Evolutionary conservation across 2,113 vertebrate species (phyloP).

Genomic region (Hippotragus niger): DNA sequence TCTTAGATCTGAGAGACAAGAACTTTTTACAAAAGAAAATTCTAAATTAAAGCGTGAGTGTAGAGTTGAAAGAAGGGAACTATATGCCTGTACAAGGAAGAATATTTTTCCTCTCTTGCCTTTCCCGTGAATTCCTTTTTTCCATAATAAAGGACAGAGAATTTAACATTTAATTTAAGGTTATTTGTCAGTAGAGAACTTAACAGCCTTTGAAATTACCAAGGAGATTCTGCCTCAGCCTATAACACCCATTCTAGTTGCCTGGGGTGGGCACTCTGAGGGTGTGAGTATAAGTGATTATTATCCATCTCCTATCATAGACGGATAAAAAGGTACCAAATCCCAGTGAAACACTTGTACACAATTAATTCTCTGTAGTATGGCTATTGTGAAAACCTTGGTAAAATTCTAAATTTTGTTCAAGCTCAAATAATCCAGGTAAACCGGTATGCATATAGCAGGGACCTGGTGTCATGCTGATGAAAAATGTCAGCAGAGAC

Average conservation of each 20-base stretch:
- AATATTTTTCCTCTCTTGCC: not conserved
- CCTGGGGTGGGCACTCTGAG: not conserved
- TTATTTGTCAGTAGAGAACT: not conserved
- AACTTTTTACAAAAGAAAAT: not conserved
- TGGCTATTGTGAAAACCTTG: not conserved
- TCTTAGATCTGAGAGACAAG: not conserved
- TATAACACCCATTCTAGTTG: not conserved
- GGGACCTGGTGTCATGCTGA: too few species aligned
- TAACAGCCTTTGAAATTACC: not conserved
- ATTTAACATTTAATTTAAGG: not conserved
- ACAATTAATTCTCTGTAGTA: not conserved
- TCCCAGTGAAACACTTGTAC: not conserved
- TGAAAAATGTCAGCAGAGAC: not conserved
- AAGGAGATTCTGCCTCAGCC: not conserved
- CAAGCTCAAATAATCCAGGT: not conserved
- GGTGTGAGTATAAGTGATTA: fast-evolving
- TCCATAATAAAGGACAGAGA: not conserved
- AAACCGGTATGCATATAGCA: too few species aligned
- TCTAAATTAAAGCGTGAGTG: not conserved
- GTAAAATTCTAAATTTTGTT: not conserved
- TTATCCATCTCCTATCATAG: not conserved
- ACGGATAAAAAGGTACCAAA: not conserved
- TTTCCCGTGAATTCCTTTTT: not conserved
- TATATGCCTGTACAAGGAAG: not conserved
- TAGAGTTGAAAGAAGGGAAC: not conserved